These are phyloP conservation scores for Schizopygopsis pylzovi DNA, from an alignment of 2,797 vertebrate species.

Conservation along the genomic window DNA sequence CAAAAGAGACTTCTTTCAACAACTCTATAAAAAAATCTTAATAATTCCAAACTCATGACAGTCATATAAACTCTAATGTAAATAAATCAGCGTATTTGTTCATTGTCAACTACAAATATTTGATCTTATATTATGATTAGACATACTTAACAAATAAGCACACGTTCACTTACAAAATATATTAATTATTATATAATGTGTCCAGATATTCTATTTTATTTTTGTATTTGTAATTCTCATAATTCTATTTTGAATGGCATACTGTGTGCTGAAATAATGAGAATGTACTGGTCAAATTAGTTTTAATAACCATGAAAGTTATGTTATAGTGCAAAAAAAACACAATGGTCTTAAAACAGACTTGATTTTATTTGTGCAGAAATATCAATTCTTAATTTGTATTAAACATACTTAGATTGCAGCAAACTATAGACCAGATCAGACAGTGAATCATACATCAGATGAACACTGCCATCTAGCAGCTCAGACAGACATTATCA, in stretches of 20 bases:
- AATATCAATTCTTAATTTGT: not conserved
- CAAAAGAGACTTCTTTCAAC: not conserved
- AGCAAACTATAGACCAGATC: not conserved
- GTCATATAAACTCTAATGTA: too few species aligned
- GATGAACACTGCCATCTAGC: slow-evolving; percentile 51
- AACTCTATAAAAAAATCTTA: too few species aligned
- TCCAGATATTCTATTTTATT: too few species aligned
- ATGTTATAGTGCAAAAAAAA: not conserved
- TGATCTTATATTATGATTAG: too few species aligned
- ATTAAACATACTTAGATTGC: not conserved
- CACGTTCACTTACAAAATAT: too few species aligned
- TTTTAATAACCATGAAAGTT: too few species aligned
- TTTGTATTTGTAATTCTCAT: not conserved
- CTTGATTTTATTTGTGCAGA: not conserved
- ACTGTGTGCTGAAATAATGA: too few species aligned
- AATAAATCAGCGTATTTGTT: too few species aligned
- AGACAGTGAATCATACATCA: not conserved
- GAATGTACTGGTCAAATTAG: too few species aligned
- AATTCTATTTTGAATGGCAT: not conserved
- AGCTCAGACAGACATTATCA: not conserved
- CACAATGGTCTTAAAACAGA: not conserved
- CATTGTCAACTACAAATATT: too few species aligned
- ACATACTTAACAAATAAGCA: too few species aligned
- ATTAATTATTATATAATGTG: too few species aligned
- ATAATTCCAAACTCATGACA: not conserved